Evolutionary conservation across 2,888 invertebrate genomes (phyloP).

Genomic region (Morpho helenor): DNA sequence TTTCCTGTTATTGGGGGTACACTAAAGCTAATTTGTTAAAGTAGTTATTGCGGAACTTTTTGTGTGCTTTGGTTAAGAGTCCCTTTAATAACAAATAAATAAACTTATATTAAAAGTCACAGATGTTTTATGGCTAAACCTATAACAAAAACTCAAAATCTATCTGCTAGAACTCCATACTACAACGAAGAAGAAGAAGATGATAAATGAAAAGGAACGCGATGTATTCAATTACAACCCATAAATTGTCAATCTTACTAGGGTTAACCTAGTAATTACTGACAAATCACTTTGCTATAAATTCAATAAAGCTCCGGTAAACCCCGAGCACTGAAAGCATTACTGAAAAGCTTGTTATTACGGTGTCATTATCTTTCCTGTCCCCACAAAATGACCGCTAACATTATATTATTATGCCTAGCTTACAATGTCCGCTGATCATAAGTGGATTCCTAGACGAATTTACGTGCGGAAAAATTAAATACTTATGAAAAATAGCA

Average conservation of each 20-base stretch:
- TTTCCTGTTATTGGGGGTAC: no score
- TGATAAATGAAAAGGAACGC: no score
- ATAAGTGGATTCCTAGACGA: neutral
- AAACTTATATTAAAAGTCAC: neutral
- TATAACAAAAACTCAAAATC: no score
- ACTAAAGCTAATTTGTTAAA: no score
- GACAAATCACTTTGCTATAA: slow-evolving; percentile 16
- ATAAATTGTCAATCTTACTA: slow-evolving; percentile 6
- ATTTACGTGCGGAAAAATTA: neutral
- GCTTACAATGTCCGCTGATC: slow-evolving; percentile 7
- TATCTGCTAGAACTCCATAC: no score
- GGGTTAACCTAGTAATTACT: slow-evolving; percentile 16
- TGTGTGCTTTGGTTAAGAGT: no score
- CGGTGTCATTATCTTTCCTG: slow-evolving; percentile 47
- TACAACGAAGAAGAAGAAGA: no score
- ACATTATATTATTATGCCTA: slow-evolving; percentile 48
- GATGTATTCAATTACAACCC: no score
- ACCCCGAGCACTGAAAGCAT: slow-evolving; percentile 27
- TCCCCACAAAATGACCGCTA: slow-evolving; percentile 35
- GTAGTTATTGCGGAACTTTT: no score
- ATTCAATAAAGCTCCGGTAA: slow-evolving; percentile 32
- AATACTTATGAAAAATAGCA: no score
- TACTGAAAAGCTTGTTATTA: slow-evolving; percentile 40
- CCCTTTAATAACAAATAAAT: no score
- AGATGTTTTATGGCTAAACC: no score